phyloP scores from a whole-genome alignment of 2,797 vertebrate genomes.

The Pantherophis alleghaniensis region DNA sequence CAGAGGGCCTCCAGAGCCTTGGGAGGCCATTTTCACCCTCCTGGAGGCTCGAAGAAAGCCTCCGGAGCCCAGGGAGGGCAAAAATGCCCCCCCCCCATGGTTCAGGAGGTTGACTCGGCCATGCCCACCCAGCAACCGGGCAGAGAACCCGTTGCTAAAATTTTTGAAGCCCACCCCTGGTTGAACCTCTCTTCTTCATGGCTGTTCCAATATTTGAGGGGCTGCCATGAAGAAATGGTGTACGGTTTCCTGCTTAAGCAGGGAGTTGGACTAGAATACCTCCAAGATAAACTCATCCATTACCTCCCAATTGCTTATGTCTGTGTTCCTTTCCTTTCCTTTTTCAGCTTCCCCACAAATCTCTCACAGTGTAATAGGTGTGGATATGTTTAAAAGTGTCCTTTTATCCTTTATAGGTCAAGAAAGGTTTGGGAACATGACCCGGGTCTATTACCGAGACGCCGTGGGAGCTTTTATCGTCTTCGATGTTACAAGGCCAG shows the following conservation, averaged over 20 bases:
- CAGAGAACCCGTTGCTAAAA: too few species aligned
- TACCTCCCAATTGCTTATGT: background rate
- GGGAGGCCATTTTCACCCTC: too few species aligned
- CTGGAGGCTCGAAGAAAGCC: too few species aligned
- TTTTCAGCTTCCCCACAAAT: background rate
- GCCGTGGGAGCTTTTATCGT: slow-evolving; percentile 97
- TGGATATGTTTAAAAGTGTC: background rate
- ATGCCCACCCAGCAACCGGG: too few species aligned
- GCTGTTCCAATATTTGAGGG: background rate
- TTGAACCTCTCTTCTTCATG: background rate
- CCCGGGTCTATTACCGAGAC: slow-evolving; percentile 96
- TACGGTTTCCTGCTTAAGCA: background rate
- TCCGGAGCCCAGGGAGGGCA: too few species aligned
- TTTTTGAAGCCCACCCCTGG: too few species aligned
- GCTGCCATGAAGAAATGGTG: background rate
- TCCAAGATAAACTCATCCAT: background rate
- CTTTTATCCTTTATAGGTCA: slow-evolving; percentile 79
- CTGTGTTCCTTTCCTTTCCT: background rate
- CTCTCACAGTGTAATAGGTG: background rate
- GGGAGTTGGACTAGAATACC: background rate
- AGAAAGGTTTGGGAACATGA: slow-evolving; percentile 99
- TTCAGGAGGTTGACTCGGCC: too few species aligned
- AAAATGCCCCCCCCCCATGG: too few species aligned
- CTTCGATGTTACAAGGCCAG: slow-evolving; percentile 91
- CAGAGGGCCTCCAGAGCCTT: too few species aligned